A percentile compares a stretch with the other conserved stretches of the same genome.
Evolutionary conservation across 1,140 invertebrate genomes (phyloP).

Genomic region (Bombus pascuorum): DNA sequence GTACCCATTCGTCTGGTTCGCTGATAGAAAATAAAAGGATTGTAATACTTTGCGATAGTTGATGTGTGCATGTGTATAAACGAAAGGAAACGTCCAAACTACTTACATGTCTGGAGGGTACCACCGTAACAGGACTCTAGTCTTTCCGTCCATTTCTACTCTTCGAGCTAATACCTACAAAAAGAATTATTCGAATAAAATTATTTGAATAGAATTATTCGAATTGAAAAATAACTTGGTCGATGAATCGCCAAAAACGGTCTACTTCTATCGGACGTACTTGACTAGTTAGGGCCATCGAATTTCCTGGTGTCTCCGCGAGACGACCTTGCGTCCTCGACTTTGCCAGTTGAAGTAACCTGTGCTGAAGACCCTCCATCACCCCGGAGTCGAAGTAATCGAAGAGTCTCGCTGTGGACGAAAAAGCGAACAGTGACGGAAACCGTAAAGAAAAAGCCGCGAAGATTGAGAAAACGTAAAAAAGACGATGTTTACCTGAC

Average conservation of each 20-base stretch:
- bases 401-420: slow-evolving; percentile 87
- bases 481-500: slow-evolving; percentile 84
- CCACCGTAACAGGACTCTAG: slow-evolving; percentile 87
- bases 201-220: too few relatives aligned
- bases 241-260: too few relatives aligned
- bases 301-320: slow-evolving; percentile 81
- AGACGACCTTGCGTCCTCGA: slow-evolving; percentile 84
- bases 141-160: slow-evolving; percentile 84
- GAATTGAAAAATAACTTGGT: too few relatives aligned
- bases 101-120: slow-evolving; percentile 88
- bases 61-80: too few relatives aligned
- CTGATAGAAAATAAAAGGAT: slow-evolving; percentile 70
- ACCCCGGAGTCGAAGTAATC: slow-evolving; percentile 94
- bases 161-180: slow-evolving; percentile 85
- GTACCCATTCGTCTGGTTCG: slow-evolving; percentile 85
- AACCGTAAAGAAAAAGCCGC: background rate
- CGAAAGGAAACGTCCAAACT: background rate
- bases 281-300: slow-evolving; percentile 86
- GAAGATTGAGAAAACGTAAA: background rate
- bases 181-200: background rate
- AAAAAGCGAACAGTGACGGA: slow-evolving; percentile 69
- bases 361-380: slow-evolving; percentile 92
- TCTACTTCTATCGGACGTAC: slow-evolving; percentile 73
- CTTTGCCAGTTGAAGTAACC: slow-evolving; percentile 85
- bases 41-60: background rate